Conservation (phyloP, 2,113 vertebrate species). For the Recurvirostra avosetta region DNA sequence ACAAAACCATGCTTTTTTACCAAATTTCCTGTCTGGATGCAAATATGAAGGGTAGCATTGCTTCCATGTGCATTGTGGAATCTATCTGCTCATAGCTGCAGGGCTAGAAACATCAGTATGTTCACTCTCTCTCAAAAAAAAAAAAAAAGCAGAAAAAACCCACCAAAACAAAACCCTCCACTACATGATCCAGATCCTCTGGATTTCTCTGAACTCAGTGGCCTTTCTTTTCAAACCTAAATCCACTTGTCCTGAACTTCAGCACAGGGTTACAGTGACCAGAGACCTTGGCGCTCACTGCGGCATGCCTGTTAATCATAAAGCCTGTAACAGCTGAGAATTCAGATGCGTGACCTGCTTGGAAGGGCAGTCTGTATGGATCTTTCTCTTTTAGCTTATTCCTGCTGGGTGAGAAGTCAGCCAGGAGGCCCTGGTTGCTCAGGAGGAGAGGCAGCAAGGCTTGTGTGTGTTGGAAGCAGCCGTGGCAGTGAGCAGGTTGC, state of each 20-base stretch:
- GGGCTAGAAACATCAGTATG: neutral
- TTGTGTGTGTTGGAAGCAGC: neutral
- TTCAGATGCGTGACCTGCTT: neutral
- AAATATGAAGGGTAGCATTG: neutral
- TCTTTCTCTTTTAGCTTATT: neutral
- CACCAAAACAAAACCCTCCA: neutral
- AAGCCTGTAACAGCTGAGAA: constrained; percentile 28
- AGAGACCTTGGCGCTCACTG: neutral
- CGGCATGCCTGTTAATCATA: constrained; percentile 20
- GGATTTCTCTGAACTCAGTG: neutral
- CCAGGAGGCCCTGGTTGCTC: neutral
- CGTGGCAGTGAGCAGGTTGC: neutral
- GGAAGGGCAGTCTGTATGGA: constrained; percentile 14
- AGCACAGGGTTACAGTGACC: neutral
- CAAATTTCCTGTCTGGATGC: neutral
- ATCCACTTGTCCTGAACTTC: neutral
- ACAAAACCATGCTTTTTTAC: neutral
- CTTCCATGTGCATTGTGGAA: neutral
- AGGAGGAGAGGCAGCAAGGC: neutral
- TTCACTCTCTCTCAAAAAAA: neutral
- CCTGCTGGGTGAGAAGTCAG: neutral
- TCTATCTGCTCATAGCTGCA: neutral
- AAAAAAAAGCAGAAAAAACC: neutral
- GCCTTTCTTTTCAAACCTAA: neutral
- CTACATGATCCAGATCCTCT: neutral